These are phyloP conservation scores for Axinella damicornis DNA, from an alignment of 37 sponge, comb jelly and placozoan species.

Conservation along the genomic window DNA sequence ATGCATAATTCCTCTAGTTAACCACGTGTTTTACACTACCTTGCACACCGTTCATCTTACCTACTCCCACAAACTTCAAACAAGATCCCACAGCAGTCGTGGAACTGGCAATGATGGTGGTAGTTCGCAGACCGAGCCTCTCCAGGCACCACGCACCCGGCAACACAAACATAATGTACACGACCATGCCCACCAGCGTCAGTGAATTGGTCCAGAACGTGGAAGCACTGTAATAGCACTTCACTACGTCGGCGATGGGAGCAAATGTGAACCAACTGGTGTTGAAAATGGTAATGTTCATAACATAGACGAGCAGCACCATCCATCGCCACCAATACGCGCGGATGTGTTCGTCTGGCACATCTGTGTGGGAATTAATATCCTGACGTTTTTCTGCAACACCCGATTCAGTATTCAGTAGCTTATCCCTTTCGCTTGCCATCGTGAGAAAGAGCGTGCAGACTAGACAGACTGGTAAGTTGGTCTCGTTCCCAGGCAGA, in stretches of 20 bases:
- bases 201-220: slow-evolving; percentile 32
- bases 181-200: slow-evolving; percentile 17
- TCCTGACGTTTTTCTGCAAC: too few species aligned
- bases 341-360: slow-evolving; percentile 1
- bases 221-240: slow-evolving; percentile 51
- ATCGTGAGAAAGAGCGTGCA: too few species aligned
- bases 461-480: too few species aligned
- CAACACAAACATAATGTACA: slow-evolving; percentile 36
- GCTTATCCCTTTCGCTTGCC: too few species aligned
- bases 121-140: slow-evolving; percentile 34
- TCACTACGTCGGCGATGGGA: slow-evolving; percentile 46
- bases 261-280: slow-evolving; percentile 33
- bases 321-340: slow-evolving; percentile 54
- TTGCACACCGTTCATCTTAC: too few species aligned
- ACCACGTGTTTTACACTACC: too few species aligned
- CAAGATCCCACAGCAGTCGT: slow-evolving; percentile 34
- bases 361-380: too few species aligned
- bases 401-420: too few species aligned
- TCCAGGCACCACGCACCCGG: slow-evolving; percentile 44
- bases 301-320: slow-evolving; percentile 23
- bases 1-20: too few species aligned
- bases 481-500: too few species aligned
- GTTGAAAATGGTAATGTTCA: slow-evolving; percentile 28
- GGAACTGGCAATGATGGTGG: slow-evolving; percentile 1
- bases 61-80: slow-evolving; percentile 44